Evolutionary conservation across 2,888 invertebrate species (phyloP), one percentile per base, ranked within the genome.

Genomic region (Andrena dorsata): DNA sequence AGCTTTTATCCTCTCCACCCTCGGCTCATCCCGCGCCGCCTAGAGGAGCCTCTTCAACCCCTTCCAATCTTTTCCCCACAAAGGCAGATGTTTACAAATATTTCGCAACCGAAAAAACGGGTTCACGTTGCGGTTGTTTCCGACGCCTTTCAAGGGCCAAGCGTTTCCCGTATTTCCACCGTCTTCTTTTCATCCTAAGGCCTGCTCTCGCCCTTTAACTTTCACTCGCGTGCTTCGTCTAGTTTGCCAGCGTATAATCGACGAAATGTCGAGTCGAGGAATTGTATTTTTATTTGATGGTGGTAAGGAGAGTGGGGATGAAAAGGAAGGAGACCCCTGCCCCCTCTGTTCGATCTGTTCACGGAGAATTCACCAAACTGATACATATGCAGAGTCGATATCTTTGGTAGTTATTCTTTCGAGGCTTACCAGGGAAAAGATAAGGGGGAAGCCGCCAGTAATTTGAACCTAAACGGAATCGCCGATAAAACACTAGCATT

Each of bases 321-420:
- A n/a, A 23, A 71, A 26, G 35, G 32, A 26, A 56, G 53, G 56
- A 63, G 30, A 58, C 10, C 41, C 41, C 41, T 30, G 41, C 70
- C 32, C 35, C 64, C n/a, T 10, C 47, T 28, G 28, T 51, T 65
- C 65, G 76, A 81, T 69, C 73, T 85, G 86, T 89, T 90, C 90
- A 89, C 86, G 85, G 87, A 89, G 90, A 87, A 86, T 90, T 87
- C 86, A 79, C 85, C 79, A 53, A 79, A 70, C 83, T 91, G 89
- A 91, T 92, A 91, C 92, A 91, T 92, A 92, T 92, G 91, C 91
- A 92, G 91, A 91, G 87, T 90, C 91, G 92, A 90, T 93, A 93
- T 93, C 93, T 92, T 82, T 41, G 91, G 90, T 90, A 91, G 90
- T 92, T 92, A 92, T 87, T 91, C 91, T 88, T 88, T 86, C 79